Percentiles rank a stretch among this genome's conserved stretches.
Conservation (phyloP, 2,797 vertebrate species). For the Halcyon chelicuti region DNA sequence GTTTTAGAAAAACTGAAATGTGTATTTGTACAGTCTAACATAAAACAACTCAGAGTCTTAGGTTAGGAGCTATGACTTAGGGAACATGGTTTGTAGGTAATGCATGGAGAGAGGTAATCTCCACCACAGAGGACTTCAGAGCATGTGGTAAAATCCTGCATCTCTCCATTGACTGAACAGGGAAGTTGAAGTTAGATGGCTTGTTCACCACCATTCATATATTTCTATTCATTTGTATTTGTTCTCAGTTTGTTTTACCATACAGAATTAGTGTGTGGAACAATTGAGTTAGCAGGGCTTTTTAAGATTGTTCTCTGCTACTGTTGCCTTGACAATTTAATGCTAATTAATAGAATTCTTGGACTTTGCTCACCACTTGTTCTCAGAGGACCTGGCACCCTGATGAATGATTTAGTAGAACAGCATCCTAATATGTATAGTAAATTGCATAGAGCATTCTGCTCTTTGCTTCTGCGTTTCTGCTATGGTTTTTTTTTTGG, state of each 20-base stretch:
- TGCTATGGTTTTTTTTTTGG: neutral
- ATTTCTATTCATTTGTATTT: neutral
- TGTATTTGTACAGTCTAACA: neutral
- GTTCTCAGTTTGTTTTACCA: neutral
- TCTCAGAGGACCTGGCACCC: neutral
- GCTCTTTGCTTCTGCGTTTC: neutral
- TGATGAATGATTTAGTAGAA: neutral
- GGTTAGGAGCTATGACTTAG: neutral
- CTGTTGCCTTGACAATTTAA: neutral
- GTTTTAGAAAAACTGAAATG: neutral
- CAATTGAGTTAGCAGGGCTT: neutral
- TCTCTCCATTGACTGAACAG: neutral
- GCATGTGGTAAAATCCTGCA: neutral
- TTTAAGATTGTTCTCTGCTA: neutral
- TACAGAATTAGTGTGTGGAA: neutral
- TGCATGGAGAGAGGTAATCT: neutral
- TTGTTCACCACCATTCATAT: neutral
- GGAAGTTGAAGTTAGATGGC: neutral
- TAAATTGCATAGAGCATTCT: neutral
- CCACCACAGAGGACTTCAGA: neutral
- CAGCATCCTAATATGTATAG: neutral
- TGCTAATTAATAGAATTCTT: neutral
- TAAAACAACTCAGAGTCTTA: neutral
- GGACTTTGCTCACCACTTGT: neutral
- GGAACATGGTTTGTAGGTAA: neutral